Evolutionary conservation across 2,113 vertebrate genomes (phyloP), one percentile per base, ranked within the genome.

Genomic region (Neolamprologus caudopunctatus): DNA sequence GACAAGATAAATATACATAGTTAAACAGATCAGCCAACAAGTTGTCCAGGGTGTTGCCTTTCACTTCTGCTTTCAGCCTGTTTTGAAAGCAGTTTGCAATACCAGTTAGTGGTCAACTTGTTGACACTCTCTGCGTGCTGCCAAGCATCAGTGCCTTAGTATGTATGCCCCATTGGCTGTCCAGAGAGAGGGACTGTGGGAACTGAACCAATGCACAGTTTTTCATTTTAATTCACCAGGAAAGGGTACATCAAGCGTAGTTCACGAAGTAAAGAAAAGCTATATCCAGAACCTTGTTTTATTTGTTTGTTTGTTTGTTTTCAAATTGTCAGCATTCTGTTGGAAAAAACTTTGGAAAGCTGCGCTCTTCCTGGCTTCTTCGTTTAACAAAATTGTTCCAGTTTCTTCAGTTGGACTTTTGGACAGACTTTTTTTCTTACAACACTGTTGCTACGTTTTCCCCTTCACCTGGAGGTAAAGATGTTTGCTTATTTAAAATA

Each of bases 381-480:
- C 26, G 9, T 61, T 61, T 61, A 61, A 61, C 57, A 61, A 61
- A 61, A 61, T 61, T 31, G 57, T 61, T 31, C 57, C 57, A 61
- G 26, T 61, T 61, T 31, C 26, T 61, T 31, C 26, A 61, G 57
- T 31, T 61, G 14, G 26, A 61, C 14, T 61, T 61, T 31, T 31
- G 31, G 31, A 28, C 26, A 0, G 57, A 61, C 14, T 61, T 61
- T 61, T 61, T 61, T 61, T 61, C 57, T 61, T 31, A 61, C 26
- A 61, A 61, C 14, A 61, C 57, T 61, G 57, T 17, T 31, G 8
- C 57, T 61, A 61, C 57, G 0, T 31, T 61, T 31, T 0, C 57
- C 57, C 57, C 26, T 61, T 31, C 57, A 61, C 57, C 57, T 61
- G 57, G 14, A 61, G 26, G 57, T 61, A 17, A 17, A 61, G 14